phyloP scores from a whole-genome alignment of 2,797 vertebrate species.

The Capromys pilorides region DNA sequence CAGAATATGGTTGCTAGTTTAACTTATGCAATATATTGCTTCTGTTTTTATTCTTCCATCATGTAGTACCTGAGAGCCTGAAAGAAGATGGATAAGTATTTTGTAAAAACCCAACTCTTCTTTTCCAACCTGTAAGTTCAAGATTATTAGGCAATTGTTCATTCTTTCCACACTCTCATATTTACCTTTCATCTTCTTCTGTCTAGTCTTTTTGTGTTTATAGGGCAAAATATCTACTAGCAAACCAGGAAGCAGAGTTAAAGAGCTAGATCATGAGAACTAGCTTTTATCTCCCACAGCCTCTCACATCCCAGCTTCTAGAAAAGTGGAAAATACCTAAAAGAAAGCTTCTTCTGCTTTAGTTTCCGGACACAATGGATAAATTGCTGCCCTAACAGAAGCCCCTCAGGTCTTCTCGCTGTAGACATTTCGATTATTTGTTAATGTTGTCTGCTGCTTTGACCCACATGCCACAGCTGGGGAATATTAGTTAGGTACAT shows the following conservation, averaged over 20 bases:
- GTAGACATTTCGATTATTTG: slow-evolving; percentile 34
- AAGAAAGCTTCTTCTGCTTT: slow-evolving; percentile 38
- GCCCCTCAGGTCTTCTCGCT: slow-evolving; percentile 31
- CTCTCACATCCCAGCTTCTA: background rate
- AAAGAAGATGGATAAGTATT: slow-evolving; percentile 28
- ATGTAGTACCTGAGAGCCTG: slow-evolving; percentile 30
- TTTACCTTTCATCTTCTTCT: background rate
- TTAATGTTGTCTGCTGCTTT: slow-evolving; percentile 65
- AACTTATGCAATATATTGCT: background rate
- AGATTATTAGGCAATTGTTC: slow-evolving; percentile 1
- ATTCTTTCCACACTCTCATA: background rate
- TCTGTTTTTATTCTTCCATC: background rate
- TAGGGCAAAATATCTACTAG: background rate
- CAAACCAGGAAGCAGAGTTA: slow-evolving; percentile 33
- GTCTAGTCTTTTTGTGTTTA: slow-evolving; percentile 19
- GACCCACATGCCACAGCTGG: background rate
- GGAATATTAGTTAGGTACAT: background rate
- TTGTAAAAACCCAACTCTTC: background rate
- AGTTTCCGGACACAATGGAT: background rate
- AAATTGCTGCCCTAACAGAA: background rate
- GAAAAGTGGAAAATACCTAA: slow-evolving; percentile 30
- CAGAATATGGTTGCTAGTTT: background rate
- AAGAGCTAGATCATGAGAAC: background rate
- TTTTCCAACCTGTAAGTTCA: slow-evolving; percentile 37
- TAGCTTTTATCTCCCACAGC: background rate